phyloP scores from a whole-genome alignment of 2,888 invertebrate species.

The Drosophila neotestacea region DNA sequence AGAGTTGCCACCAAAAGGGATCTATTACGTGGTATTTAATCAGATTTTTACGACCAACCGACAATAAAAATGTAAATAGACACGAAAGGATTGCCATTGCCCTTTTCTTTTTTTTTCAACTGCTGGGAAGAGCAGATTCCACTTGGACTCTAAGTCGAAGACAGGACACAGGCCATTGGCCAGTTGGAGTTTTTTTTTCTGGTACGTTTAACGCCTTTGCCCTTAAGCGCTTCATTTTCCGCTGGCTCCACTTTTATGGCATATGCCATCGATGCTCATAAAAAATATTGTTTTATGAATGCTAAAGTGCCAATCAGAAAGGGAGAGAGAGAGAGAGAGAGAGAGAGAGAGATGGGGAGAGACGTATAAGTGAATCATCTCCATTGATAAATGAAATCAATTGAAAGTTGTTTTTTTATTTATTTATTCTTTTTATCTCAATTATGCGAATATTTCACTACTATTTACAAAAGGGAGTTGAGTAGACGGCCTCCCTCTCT shows the following conservation, averaged over 20 bases:
- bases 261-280: slow-evolving; percentile 59
- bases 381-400: slow-evolving; percentile 66
- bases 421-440: slow-evolving; percentile 43
- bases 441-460: slow-evolving; percentile 48
- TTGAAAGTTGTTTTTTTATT: slow-evolving; percentile 33
- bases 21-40: slow-evolving; percentile 81
- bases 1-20: slow-evolving; percentile 63
- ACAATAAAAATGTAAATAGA: slow-evolving; percentile 81
- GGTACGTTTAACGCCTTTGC: slow-evolving; percentile 64
- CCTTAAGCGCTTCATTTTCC: slow-evolving; percentile 72
- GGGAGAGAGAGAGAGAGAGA: no score
- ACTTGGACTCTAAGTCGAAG: not conserved
- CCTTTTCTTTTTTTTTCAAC: not conserved
- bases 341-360: no score
- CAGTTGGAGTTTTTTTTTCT: slow-evolving; percentile 58
- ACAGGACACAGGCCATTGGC: slow-evolving; percentile 12
- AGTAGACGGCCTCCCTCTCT: not conserved
- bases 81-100: slow-evolving; percentile 72
- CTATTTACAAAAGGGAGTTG: slow-evolving; percentile 37
- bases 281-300: slow-evolving; percentile 72
- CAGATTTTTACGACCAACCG: slow-evolving; percentile 78
- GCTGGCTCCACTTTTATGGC: slow-evolving; percentile 70
- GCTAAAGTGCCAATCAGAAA: slow-evolving; percentile 34
- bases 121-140: not conserved
- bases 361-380: slow-evolving; percentile 30